Evolutionary conservation across 2,888 invertebrate genomes (phyloP).

Genomic region (Cybosia mesomella): DNA sequence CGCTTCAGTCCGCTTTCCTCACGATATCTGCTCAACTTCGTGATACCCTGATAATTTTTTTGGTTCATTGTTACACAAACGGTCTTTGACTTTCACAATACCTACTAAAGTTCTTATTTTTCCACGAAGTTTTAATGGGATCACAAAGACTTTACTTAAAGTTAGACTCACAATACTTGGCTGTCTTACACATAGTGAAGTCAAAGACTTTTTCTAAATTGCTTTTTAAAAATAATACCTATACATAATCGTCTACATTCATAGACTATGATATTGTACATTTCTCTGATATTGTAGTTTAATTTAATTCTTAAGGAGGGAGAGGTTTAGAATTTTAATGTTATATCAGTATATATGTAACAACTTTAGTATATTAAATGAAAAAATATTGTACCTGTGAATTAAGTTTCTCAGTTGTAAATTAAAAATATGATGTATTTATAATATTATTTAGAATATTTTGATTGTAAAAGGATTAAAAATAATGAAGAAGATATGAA

Average conservation of each 20-base stretch:
- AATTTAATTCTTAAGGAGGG: conserved; percentile 56
- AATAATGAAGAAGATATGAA: conserved; percentile 49
- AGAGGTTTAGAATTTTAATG: conserved; percentile 65
- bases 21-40: conserved; percentile 27
- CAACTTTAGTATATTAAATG: conserved; percentile 37
- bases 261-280: conserved; percentile 22
- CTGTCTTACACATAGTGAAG: conserved; percentile 13
- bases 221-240: conserved; percentile 2
- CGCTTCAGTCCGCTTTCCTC: conserved; percentile 26
- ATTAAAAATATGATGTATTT: conserved; percentile 31
- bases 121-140: conserved; percentile 44
- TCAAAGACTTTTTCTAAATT: background rate
- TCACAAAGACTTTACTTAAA: conserved; percentile 31
- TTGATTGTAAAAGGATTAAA: conserved; percentile 44
- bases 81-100: conserved; percentile 34
- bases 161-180: conserved; percentile 28
- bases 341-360: conserved; percentile 48
- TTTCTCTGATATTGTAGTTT: conserved; percentile 38
- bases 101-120: conserved; percentile 31
- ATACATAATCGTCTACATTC: conserved; percentile 8
- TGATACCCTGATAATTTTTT: conserved; percentile 42
- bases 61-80: conserved; percentile 32
- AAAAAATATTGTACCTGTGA: conserved; percentile 56
- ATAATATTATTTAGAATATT: conserved; percentile 32
- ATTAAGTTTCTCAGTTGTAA: conserved; percentile 50